A percentile compares a stretch with the other conserved stretches of the same genome.
Evolutionary conservation across 2,113 vertebrate species (phyloP).

Genomic region (Hylia prasina): DNA sequence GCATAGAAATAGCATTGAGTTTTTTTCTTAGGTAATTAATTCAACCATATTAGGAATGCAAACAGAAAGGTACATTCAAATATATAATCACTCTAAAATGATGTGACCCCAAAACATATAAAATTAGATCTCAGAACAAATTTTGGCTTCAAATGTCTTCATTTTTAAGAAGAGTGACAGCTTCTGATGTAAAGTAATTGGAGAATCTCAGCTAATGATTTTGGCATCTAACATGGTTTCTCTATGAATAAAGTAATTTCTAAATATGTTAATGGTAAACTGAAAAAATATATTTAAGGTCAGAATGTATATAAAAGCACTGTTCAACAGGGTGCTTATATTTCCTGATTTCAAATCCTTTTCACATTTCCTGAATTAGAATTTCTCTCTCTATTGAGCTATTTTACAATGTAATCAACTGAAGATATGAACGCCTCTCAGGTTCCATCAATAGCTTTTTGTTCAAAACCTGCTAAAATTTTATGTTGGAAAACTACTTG

Average conservation of each 20-base stretch:
- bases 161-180: neutral
- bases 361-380: neutral
- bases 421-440: neutral
- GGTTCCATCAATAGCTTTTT: neutral
- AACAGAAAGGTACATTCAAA: neutral
- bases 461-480: neutral
- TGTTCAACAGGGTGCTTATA: neutral
- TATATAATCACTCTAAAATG: neutral
- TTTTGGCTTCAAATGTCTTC: neutral
- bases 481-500: neutral
- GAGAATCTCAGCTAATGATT: neutral
- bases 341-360: neutral
- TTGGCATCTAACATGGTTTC: neutral
- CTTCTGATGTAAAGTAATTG: neutral
- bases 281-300: neutral
- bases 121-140: neutral
- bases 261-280: neutral
- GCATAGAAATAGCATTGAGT: neutral
- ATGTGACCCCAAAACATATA: neutral
- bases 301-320: neutral
- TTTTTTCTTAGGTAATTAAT: neutral
- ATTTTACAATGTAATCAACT: neutral
- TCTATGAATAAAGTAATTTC: neutral
- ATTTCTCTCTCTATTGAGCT: neutral
- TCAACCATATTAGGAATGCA: neutral